Evolutionary conservation across 2,888 invertebrate species (phyloP).

Genomic region (Caenorhabditis parvicauda): DNA sequence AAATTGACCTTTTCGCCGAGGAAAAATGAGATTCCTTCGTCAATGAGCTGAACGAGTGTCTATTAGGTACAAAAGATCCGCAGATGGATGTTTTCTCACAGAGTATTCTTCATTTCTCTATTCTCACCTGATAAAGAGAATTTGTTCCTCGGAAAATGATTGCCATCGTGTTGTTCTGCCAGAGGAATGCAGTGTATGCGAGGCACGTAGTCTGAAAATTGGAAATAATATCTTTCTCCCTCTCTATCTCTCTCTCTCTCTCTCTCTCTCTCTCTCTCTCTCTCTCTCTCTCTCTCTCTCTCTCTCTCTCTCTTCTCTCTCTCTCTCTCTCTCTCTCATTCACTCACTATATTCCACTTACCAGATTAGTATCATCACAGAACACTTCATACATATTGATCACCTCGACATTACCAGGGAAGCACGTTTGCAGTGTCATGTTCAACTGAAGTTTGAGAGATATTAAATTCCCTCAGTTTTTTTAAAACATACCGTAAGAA

Average conservation of each 20-base stretch:
- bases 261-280: too few species aligned
- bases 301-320: too few species aligned
- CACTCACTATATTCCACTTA: too few species aligned
- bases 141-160: constrained; percentile 19
- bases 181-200: constrained; percentile 15
- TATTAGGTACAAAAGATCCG: too few species aligned
- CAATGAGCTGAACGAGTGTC: constrained; percentile 6
- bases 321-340: too few species aligned
- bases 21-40: constrained; percentile 28
- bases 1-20: constrained; percentile 12
- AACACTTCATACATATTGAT: constrained; percentile 16
- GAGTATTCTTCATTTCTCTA: background rate
- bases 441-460: constrained; percentile 4
- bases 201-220: constrained; percentile 21
- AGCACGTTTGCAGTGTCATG: constrained; percentile 7
- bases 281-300: too few species aligned
- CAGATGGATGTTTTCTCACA: too few species aligned
- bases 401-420: constrained; percentile 7
- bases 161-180: constrained; percentile 12
- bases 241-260: too few species aligned
- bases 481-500: background rate
- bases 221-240: background rate
- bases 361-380: constrained; percentile 20
- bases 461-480: too few species aligned
- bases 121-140: constrained; percentile 9